Percentiles rank a stretch among this genome's conserved stretches.
Conservation (phyloP, 53 echinoderm and acorn worm genomes). For the Paracentrotus lividus region DNA sequence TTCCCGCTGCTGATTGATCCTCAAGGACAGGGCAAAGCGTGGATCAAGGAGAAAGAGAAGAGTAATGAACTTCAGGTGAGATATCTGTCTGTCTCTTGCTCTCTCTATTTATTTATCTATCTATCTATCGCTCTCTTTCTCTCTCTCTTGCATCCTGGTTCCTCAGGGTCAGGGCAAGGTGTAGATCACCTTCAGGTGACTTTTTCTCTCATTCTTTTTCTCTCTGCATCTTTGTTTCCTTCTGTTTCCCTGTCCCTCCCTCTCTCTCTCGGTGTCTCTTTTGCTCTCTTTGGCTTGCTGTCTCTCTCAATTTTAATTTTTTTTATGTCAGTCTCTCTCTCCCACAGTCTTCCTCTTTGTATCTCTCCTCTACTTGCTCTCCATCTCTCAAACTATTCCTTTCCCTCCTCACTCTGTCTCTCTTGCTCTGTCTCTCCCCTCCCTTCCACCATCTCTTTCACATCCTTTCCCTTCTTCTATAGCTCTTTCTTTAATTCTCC, state of each 20-base stretch:
- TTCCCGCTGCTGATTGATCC: conserved; percentile 96
- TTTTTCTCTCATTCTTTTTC: not conserved
- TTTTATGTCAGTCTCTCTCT: not conserved
- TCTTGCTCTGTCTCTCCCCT: not conserved
- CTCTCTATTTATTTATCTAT: not conserved
- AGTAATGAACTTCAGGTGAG: conserved; percentile 84
- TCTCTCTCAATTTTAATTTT: too few species aligned
- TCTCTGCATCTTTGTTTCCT: not conserved
- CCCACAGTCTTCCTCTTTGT: not conserved
- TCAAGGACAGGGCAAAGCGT: conserved; percentile 97
- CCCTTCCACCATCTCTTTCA: not conserved
- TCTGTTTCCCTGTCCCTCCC: not conserved
- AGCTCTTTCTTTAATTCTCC: not conserved
- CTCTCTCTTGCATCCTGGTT: not conserved
- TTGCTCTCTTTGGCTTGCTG: not conserved
- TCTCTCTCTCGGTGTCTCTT: not conserved
- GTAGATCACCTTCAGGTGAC: too few species aligned
- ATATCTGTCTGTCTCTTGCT: not conserved
- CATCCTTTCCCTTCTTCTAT: not conserved
- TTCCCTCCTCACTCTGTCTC: not conserved
- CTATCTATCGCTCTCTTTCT: not conserved
- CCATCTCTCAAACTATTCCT: not conserved
- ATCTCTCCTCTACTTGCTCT: not conserved
- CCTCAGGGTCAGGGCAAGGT: too few species aligned
- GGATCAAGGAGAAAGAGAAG: conserved; percentile 94